A percentile compares a stretch with the other conserved stretches of the same genome.
Conservation (phyloP, 2,888 invertebrate genomes). For the Rhodophaea formosa region DNA sequence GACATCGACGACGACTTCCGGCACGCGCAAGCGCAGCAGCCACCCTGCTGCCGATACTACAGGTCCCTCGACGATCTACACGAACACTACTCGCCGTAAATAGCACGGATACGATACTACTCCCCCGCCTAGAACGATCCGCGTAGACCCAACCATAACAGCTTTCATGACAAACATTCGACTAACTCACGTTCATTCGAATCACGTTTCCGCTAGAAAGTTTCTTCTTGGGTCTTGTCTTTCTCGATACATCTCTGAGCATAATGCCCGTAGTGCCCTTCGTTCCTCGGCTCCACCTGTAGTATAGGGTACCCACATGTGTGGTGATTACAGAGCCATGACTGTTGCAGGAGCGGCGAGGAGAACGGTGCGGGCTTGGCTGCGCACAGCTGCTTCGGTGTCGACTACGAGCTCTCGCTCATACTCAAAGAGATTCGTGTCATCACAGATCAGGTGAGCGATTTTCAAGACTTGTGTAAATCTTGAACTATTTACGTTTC, state of each 20-base stretch:
- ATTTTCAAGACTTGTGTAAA: background rate
- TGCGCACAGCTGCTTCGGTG: constrained; percentile 93
- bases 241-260: constrained; percentile 54
- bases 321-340: constrained; percentile 69
- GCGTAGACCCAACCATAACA: constrained; percentile 72
- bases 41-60: constrained; percentile 88
- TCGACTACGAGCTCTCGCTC: constrained; percentile 95
- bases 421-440: constrained; percentile 97
- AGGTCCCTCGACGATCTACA: constrained; percentile 85
- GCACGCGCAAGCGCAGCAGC: constrained; percentile 88
- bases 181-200: constrained; percentile 39
- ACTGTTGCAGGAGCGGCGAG: constrained; percentile 76
- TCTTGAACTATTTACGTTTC: too few species aligned
- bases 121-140: constrained; percentile 76
- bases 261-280: constrained; percentile 73
- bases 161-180: constrained; percentile 47
- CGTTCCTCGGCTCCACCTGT: constrained; percentile 73
- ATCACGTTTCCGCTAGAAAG: constrained; percentile 43
- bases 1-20: constrained; percentile 98
- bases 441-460: constrained; percentile 90
- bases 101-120: constrained; percentile 78
- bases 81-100: constrained; percentile 82
- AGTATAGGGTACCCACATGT: constrained; percentile 66
- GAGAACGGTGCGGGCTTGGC: constrained; percentile 88
- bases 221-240: constrained; percentile 58